Base-by-base conservation (phyloP, 2,888 invertebrate species). In the Ormyrus thymus region DNA sequence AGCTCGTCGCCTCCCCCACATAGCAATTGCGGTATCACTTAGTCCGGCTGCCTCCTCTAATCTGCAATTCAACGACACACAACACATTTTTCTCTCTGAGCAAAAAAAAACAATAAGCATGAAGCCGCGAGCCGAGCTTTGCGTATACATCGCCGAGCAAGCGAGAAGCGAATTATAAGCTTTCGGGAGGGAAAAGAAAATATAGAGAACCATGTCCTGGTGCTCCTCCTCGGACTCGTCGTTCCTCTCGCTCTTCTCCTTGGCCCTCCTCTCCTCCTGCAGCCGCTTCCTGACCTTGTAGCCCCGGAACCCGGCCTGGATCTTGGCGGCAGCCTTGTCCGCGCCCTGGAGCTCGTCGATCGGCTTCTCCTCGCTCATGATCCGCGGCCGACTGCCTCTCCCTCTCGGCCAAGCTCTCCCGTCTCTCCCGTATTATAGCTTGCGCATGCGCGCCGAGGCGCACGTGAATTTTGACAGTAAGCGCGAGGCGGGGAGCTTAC, bases 281-380 rank as follows among this genome's bases (percentile, higher is more conserved):
- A 92, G 82, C 76, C 91, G 91, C 80, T 92, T 92, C n/a, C 92
- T 89, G 9, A 91, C 91, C 3, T 91, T 90, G 82, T 92, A 92
- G 1, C 92, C 92, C 48, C 92, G 90, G 84, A 92, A 92, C 72
- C 91, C 91, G 58, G 92, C 92, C 86, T 92, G 92, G 71, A 92
- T 92, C 84, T 91, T 92, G 10, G 91, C 91, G 9, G 92, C 92
- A 45, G 92, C 92, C 61, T 86, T 85, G 70, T 79, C 72, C 15
- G 69, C 68, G 10, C 43, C 61, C 61, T 61, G 71, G 51, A 56
- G 43, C 55, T 59, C 61, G 58, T 51, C 78, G 8, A 45, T 51
- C 43, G 68, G n/a, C 66, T 80, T 61, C 13, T 76, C 80, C 70
- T 70, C 69, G 53, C 78, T 75, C 78, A 29, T 29, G 29, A 78